Percentiles rank a stretch among this genome's conserved stretches.
Conservation (phyloP, 2,113 vertebrate species). For the Pontoporia blainvillei region DNA sequence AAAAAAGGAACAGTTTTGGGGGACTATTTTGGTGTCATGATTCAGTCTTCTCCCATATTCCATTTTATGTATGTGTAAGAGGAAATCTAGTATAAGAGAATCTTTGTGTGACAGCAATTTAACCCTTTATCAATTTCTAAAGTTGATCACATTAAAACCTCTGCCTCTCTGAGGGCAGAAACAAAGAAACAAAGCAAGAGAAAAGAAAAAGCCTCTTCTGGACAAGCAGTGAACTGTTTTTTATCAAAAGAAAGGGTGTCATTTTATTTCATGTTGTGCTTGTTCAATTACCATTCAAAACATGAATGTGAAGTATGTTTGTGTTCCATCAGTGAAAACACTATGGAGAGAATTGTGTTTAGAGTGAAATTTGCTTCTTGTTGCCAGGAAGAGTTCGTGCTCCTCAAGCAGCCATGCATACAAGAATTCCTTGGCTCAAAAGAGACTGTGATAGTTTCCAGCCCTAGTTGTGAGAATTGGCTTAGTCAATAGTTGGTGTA, state of each 20-base stretch:
- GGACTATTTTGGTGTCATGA: background rate
- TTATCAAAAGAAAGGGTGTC: background rate
- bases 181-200: background rate
- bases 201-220: background rate
- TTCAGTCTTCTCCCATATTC: background rate
- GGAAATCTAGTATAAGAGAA: background rate
- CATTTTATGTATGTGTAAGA: background rate
- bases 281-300: background rate
- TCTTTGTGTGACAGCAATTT: background rate
- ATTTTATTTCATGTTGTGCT: background rate
- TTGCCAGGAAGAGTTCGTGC: background rate
- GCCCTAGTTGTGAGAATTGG: background rate
- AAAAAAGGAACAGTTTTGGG: background rate
- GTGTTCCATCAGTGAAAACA: background rate
- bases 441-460: background rate
- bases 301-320: background rate
- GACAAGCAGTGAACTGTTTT: background rate
- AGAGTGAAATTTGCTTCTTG: background rate
- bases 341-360: background rate
- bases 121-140: background rate
- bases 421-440: slow-evolving; percentile 4
- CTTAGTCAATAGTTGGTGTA: background rate
- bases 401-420: background rate
- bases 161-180: background rate
- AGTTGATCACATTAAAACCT: slow-evolving; percentile 13